Conservation (phyloP, 2,888 invertebrate genomes). For the Apotomis betuletana region DNA sequence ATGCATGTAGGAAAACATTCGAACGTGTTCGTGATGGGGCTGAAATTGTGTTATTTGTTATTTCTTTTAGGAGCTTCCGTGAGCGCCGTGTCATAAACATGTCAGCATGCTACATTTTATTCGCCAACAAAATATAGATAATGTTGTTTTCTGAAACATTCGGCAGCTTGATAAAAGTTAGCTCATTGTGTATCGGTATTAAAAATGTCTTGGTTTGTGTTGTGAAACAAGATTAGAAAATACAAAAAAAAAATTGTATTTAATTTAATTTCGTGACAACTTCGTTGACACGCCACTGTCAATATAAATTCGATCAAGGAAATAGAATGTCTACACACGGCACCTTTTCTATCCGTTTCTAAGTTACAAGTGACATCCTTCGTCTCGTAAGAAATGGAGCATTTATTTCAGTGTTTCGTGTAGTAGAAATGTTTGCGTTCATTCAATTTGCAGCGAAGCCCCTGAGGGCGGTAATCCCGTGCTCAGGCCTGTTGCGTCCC, state of each 20-base stretch:
- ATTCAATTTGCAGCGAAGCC: slow-evolving; percentile 81
- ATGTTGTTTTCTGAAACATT: slow-evolving; percentile 45
- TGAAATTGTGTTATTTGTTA: slow-evolving; percentile 51
- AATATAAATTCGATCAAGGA: slow-evolving; percentile 33
- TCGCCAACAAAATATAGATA: slow-evolving; percentile 44
- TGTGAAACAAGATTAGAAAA: not conserved
- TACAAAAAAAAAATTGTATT: not conserved
- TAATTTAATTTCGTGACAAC: slow-evolving; percentile 8
- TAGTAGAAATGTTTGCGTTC: slow-evolving; percentile 68
- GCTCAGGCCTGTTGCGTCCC: slow-evolving; percentile 76
- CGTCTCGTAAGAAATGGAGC: slow-evolving; percentile 31
- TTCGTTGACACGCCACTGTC: slow-evolving; percentile 10
- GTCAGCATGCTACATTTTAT: slow-evolving; percentile 55
- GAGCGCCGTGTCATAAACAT: slow-evolving; percentile 53
- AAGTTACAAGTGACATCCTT: slow-evolving; percentile 30
- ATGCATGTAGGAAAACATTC: slow-evolving; percentile 48
- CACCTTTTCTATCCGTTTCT: slow-evolving; percentile 14
- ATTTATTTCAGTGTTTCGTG: slow-evolving; percentile 47
- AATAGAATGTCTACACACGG: slow-evolving; percentile 24
- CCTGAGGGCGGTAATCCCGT: slow-evolving; percentile 73
- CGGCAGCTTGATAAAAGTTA: slow-evolving; percentile 44
- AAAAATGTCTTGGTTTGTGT: slow-evolving; percentile 44
- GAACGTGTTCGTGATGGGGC: slow-evolving; percentile 51
- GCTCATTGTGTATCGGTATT: slow-evolving; percentile 30
- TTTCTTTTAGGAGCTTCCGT: slow-evolving; percentile 53